Percentiles rank a stretch among this genome's conserved stretches.
Conservation (phyloP, 2,797 vertebrate genomes). For the Ptychadena robeensis region DNA sequence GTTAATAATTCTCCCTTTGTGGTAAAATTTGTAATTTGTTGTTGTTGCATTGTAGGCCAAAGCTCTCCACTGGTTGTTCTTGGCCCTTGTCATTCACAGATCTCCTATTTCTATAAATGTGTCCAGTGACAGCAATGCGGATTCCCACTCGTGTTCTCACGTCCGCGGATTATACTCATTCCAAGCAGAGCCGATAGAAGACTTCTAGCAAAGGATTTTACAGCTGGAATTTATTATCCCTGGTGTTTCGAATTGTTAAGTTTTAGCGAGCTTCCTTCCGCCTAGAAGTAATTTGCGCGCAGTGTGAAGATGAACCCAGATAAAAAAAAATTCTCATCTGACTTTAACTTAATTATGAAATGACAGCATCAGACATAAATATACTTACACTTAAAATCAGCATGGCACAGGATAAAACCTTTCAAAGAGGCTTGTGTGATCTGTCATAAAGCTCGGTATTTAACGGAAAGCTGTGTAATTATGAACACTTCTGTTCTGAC, state of each 20-base stretch:
- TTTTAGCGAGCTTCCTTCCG: conserved; percentile 41
- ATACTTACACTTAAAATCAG: conserved; percentile 51
- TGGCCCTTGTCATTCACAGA: too few species aligned
- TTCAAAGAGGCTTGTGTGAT: conserved; percentile 51
- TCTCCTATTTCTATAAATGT: too few species aligned
- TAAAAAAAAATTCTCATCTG: conserved; percentile 37
- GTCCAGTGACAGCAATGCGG: too few species aligned
- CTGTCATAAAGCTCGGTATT: conserved; percentile 50
- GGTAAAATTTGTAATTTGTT: too few species aligned
- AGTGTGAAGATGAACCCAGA: conserved; percentile 48
- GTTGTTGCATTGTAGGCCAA: too few species aligned
- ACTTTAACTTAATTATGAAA: conserved; percentile 59
- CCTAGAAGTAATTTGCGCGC: conserved; percentile 19
- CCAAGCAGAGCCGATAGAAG: background rate
- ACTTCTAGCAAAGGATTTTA: conserved; percentile 22
- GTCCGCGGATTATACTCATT: background rate
- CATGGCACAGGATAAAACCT: conserved; percentile 56
- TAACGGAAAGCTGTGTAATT: conserved; percentile 52
- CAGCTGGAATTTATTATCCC: conserved; percentile 32
- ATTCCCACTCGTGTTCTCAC: background rate
- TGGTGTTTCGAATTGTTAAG: conserved; percentile 40
- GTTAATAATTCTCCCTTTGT: too few species aligned
- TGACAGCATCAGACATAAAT: conserved; percentile 50
- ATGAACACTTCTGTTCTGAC: conserved; percentile 32
- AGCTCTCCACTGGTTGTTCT: too few species aligned